A percentile compares a stretch with the other conserved stretches of the same genome.
These are phyloP conservation scores for Oenanthe melanoleuca DNA, from an alignment of 2,113 vertebrate species.

Conservation along the genomic window DNA sequence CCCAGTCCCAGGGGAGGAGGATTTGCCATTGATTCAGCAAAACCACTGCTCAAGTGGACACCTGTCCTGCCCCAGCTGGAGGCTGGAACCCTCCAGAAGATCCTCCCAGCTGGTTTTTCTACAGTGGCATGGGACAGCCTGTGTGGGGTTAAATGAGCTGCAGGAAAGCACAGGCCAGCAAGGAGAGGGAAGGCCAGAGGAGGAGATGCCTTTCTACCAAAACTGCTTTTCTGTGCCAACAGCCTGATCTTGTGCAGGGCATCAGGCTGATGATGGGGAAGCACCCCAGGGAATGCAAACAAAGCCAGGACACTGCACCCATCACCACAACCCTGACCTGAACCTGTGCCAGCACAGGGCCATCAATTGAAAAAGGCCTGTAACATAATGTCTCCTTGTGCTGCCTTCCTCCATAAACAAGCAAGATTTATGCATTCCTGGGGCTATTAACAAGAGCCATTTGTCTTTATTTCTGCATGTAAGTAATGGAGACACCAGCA, in stretches of 20 bases:
- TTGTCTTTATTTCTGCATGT: conserved; percentile 67
- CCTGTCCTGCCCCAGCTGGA: not conserved
- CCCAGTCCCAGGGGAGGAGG: rapidly evolving
- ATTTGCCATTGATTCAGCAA: not conserved
- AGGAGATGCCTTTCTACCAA: not conserved
- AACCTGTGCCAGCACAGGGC: not conserved
- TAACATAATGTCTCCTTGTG: conserved; percentile 6
- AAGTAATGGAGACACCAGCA: conserved; percentile 55
- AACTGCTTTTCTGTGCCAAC: not conserved
- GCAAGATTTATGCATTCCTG: conserved; percentile 57
- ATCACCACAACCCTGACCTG: not conserved
- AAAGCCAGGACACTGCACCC: not conserved
- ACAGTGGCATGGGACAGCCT: not conserved
- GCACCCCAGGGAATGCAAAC: rapidly evolving
- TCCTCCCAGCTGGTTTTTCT: not conserved
- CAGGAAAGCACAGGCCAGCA: not conserved
- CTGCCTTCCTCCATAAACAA: conserved; percentile 60
- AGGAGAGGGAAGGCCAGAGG: not conserved
- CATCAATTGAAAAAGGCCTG: not conserved
- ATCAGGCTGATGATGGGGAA: not conserved
- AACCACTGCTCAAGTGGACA: not conserved
- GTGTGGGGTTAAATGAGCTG: not conserved
- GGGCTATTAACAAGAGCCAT: conserved; percentile 48
- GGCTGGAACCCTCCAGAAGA: not conserved
- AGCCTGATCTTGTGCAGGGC: not conserved